These are phyloP conservation scores for Rhingia rostrata DNA, from an alignment of 2,888 invertebrate species.

Conservation along the genomic window DNA sequence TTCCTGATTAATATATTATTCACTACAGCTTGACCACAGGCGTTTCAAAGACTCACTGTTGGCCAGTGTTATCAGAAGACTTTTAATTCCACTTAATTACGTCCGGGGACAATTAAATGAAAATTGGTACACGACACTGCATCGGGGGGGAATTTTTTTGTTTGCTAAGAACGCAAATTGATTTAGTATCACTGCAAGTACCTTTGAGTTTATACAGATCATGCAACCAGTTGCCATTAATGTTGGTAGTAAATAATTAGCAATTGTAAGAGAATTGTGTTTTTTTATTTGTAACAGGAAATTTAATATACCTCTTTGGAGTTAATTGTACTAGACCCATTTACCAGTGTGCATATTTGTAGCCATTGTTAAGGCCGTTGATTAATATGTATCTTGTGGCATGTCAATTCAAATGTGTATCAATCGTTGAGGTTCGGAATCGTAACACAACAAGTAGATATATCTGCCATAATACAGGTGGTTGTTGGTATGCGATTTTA, in stretches of 20 bases:
- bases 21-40: conserved; percentile 19
- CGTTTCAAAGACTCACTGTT: conserved; percentile 13
- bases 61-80: conserved; percentile 46
- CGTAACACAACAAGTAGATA: conserved; percentile 3
- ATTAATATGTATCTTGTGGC: conserved; percentile 44
- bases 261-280: conserved; percentile 37
- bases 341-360: conserved; percentile 51
- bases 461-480: conserved; percentile 54
- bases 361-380: conserved; percentile 37
- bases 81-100: conserved; percentile 30
- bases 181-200: conserved; percentile 59
- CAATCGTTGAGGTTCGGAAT: conserved; percentile 26
- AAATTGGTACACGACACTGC: conserved; percentile 32
- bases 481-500: conserved; percentile 22
- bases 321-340: conserved; percentile 55
- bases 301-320: conserved; percentile 30
- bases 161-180: conserved; percentile 45
- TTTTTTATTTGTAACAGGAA: conserved; percentile 56
- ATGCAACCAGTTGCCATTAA: conserved; percentile 62
- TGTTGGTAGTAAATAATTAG: conserved; percentile 55
- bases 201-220: conserved; percentile 61
- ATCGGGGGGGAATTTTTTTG: conserved; percentile 19
- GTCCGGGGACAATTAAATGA: conserved; percentile 51
- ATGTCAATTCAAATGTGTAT: conserved; percentile 41
- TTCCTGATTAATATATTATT: conserved; percentile 20